Evolutionary conservation across 1,140 invertebrate species (phyloP).

Genomic region (Leptinotarsa texana): DNA sequence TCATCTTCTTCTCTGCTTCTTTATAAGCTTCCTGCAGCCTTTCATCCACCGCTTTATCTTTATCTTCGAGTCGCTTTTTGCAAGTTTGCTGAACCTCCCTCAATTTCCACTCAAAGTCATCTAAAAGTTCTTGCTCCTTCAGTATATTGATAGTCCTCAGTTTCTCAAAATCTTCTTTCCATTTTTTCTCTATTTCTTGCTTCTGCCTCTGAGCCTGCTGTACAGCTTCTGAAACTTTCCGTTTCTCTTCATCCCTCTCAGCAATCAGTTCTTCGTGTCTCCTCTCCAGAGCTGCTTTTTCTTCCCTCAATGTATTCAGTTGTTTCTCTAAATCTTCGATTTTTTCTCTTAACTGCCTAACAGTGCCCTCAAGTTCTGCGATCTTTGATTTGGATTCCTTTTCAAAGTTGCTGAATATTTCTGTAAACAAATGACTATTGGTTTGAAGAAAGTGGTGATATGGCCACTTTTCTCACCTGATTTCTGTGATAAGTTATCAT

Average conservation of each 20-base stretch:
- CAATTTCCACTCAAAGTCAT: constrained; percentile 73
- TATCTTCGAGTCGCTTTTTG: constrained; percentile 65
- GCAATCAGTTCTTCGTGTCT: constrained; percentile 51
- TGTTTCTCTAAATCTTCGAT: constrained; percentile 58
- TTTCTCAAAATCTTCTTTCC: constrained; percentile 67
- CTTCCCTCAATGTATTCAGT: constrained; percentile 56
- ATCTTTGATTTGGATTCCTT: constrained; percentile 48
- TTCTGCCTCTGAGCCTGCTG: constrained; percentile 65
- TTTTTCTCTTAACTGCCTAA: constrained; percentile 58
- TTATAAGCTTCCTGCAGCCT: constrained; percentile 58
- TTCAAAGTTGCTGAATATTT: constrained; percentile 44
- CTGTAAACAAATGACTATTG: constrained; percentile 27
- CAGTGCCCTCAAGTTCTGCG: constrained; percentile 57
- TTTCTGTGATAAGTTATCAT: constrained; percentile 59
- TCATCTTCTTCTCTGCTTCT: constrained; percentile 56
- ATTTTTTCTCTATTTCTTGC: constrained; percentile 62
- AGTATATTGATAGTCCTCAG: constrained; percentile 61
- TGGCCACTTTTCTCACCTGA: constrained; percentile 50
- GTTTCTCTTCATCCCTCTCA: constrained; percentile 58
- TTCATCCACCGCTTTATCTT: constrained; percentile 58
- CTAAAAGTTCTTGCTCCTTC: constrained; percentile 66
- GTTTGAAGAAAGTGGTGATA: constrained; percentile 9
- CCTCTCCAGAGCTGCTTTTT: constrained; percentile 56
- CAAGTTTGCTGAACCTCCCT: constrained; percentile 66
- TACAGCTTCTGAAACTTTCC: constrained; percentile 61